Conservation (phyloP, 2,888 invertebrate species). For the Athetis lepigone region DNA sequence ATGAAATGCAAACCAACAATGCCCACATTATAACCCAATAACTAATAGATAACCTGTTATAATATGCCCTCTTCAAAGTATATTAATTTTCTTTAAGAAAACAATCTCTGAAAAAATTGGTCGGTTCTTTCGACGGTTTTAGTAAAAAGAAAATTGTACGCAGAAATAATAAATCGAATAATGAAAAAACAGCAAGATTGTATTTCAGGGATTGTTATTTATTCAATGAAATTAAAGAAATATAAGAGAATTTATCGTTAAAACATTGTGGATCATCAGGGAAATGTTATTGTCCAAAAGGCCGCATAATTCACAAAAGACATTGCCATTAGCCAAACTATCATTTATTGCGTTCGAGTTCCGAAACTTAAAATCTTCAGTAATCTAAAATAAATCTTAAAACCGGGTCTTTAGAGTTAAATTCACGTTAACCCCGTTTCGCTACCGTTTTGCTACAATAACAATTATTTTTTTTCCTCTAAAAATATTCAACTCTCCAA, state of each 20-base stretch:
- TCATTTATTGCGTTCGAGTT: neutral
- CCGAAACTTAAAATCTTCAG: neutral
- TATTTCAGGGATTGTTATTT: too few species aligned
- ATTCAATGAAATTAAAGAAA: neutral
- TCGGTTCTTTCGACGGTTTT: neutral
- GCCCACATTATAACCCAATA: constrained; percentile 38
- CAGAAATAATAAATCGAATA: neutral
- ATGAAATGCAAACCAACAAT: constrained; percentile 44
- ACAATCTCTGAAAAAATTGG: neutral
- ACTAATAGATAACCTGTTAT: constrained; percentile 22
- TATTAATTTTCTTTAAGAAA: neutral
- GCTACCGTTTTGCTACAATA: constrained; percentile 36
- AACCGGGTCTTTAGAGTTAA: constrained; percentile 23
- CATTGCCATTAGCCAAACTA: neutral
- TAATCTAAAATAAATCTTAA: constrained; percentile 39
- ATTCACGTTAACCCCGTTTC: constrained; percentile 24
- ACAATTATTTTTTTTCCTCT: constrained; percentile 51
- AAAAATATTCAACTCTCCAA: constrained; percentile 48
- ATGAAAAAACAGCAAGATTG: neutral
- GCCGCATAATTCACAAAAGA: neutral
- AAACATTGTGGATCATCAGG: neutral
- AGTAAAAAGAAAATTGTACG: neutral
- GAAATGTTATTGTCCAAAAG: neutral
- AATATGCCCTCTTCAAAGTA: neutral
- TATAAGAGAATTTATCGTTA: neutral